A percentile compares a stretch with the other conserved stretches of the same genome.
phyloP scores from a whole-genome alignment of 2,797 vertebrate species.

The Percopsis omiscomaycus region DNA sequence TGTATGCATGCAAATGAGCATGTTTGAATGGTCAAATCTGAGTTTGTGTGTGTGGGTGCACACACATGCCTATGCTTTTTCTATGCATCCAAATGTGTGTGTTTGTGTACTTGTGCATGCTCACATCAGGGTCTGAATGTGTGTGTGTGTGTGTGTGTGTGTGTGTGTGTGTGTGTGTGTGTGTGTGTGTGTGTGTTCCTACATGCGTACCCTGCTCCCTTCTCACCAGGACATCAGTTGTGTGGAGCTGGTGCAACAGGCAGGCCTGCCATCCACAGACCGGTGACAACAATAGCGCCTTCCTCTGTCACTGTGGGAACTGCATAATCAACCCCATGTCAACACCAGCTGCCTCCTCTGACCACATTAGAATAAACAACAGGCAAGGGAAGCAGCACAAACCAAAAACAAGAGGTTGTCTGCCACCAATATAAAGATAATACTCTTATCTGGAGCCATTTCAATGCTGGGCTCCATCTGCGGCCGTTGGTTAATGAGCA shows the following conservation, averaged over 20 bases:
- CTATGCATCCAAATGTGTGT: too few relatives aligned
- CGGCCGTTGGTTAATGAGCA: constrained; percentile 48
- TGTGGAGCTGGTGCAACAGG: constrained; percentile 76
- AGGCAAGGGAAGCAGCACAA: constrained; percentile 47
- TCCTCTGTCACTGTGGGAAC: constrained; percentile 76
- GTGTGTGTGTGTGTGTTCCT: constrained; percentile 4
- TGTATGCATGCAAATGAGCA: too few relatives aligned
- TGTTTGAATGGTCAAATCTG: too few relatives aligned
- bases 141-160: background rate
- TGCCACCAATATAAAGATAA: constrained; percentile 56
- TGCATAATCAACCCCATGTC: constrained; percentile 79
- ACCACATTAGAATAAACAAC: constrained; percentile 74
- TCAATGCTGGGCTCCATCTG: constrained; percentile 60
- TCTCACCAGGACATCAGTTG: constrained; percentile 54
- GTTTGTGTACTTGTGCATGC: background rate
- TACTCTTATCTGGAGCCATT: constrained; percentile 56
- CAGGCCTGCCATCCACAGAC: constrained; percentile 80
- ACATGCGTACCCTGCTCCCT: constrained; percentile 32
- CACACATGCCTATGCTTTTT: too few relatives aligned
- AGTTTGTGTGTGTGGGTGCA: too few relatives aligned
- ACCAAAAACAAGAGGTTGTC: constrained; percentile 59
- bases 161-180: background rate
- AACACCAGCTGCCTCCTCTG: constrained; percentile 78
- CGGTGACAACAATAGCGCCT: constrained; percentile 68
- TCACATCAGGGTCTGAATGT: background rate